Conservation (phyloP, 2,888 invertebrate species). For the Pandemis corylana region DNA sequence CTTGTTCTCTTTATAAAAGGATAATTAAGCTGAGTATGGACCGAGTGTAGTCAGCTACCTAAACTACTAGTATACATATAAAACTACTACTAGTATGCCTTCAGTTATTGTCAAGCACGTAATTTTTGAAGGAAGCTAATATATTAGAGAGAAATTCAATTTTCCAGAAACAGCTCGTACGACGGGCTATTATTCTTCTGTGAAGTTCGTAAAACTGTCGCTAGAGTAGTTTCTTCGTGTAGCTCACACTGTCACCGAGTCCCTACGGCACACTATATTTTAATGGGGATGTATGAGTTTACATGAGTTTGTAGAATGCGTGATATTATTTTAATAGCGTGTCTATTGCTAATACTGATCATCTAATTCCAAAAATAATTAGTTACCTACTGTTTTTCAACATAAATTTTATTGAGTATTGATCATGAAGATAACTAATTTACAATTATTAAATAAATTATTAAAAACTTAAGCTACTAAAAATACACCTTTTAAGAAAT, state of each 20-base stretch:
- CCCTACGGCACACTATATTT: slow-evolving; percentile 23
- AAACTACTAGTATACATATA: neutral
- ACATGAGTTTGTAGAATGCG: slow-evolving; percentile 18
- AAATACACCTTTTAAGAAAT: too few relatives aligned
- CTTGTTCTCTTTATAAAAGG: too few relatives aligned
- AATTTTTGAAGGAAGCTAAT: slow-evolving; percentile 8
- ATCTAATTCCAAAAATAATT: too few relatives aligned
- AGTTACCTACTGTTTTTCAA: too few relatives aligned
- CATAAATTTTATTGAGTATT: too few relatives aligned
- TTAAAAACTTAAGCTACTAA: too few relatives aligned
- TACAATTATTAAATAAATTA: too few relatives aligned
- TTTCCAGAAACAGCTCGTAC: slow-evolving; percentile 24
- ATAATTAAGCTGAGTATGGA: too few relatives aligned
- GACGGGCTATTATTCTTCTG: slow-evolving; percentile 31
- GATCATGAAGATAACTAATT: too few relatives aligned
- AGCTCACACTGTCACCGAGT: slow-evolving; percentile 13
- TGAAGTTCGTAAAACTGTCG: slow-evolving; percentile 43
- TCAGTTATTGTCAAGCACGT: slow-evolving; percentile 18
- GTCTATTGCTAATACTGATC: neutral
- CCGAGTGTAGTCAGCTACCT: too few relatives aligned
- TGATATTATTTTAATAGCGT: neutral
- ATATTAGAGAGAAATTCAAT: slow-evolving; percentile 33
- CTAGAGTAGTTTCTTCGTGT: slow-evolving; percentile 21
- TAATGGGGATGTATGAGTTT: slow-evolving; percentile 21
- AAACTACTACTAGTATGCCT: neutral